These are phyloP conservation scores for Habropoda laboriosa DNA, from an alignment of 1,140 invertebrate species.

Conservation along the genomic window DNA sequence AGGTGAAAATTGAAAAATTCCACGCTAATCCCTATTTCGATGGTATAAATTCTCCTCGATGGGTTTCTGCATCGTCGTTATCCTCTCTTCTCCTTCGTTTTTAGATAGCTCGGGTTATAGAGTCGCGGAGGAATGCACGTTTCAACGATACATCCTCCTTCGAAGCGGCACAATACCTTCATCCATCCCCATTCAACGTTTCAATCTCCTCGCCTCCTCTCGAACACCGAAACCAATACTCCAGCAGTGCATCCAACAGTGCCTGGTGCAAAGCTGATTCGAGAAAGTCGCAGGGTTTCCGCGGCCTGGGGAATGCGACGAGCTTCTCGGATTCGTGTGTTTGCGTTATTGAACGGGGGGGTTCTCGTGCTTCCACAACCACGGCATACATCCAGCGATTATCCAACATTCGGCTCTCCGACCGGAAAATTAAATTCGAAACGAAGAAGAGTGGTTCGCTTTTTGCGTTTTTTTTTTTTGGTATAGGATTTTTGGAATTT, in stretches of 20 bases:
- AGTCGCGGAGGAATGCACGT: background rate
- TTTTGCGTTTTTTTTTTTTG: too few relatives aligned
- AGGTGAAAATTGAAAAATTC: background rate
- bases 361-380: background rate
- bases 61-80: background rate
- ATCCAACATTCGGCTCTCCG: too few relatives aligned
- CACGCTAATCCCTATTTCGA: background rate
- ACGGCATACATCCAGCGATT: too few relatives aligned
- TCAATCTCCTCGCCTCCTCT: conserved; percentile 14
- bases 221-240: conserved; percentile 19
- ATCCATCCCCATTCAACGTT: conserved; percentile 22
- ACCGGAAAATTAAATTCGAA: too few relatives aligned
- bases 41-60: background rate
- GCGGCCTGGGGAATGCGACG: background rate
- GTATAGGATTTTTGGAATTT: too few relatives aligned
- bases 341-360: background rate
- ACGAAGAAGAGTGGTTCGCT: too few relatives aligned
- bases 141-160: background rate
- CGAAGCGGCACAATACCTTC: conserved; percentile 12
- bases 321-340: too few relatives aligned
- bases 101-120: background rate
- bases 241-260: background rate
- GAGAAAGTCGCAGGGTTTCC: background rate
- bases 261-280: background rate
- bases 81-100: background rate